Evolutionary conservation across 2,888 invertebrate genomes (phyloP), one percentile per base, ranked within the genome.

Genomic region (Heliconius ethilla): DNA sequence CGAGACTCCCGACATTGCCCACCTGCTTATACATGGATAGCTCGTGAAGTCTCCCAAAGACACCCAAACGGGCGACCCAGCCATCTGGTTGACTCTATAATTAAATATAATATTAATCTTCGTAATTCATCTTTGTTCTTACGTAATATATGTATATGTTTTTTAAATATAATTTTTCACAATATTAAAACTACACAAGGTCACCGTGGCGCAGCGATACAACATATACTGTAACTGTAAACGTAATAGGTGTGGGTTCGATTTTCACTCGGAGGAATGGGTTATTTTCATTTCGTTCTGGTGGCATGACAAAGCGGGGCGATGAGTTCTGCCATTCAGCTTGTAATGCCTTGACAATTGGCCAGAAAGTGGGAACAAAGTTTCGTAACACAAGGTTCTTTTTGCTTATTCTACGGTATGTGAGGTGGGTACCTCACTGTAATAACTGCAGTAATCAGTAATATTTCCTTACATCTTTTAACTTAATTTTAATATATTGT

Each of bases 21-120:
- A 86, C 84, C 79, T 88, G 90, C 79, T 91, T 91, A 82, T 89
- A 92, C 83, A 89, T 87, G 0, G 92, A 89, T 75, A 94, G 82
- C 80, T 93, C 93, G 78, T 89, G 89, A 29, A 85, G 85, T 2
- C 91, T 88, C 0, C 92, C 92, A 82, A 93, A 94, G 27, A 93
- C 92, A 4, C 94, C 94, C 6, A 94, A 84, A 0, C 94, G 89
- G 0, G 92, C 93, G 27, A 91, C 89, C 94, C 94, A 94, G 0
- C 93, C 94, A 70, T 94, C 93, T 0, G 90, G 89, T 76, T 83
- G 90, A 79, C 90, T 90, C 93, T 94, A 83, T n/a, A 80, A 33
- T 78, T 65, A 40, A 67, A 66, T 33, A 70, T 33, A 18, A 4
- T 37, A 59, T 59, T 59, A 2, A 22, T 10, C 10, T 40, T 59